These are phyloP conservation scores for Crioceris asparagi DNA, from an alignment of 2,888 invertebrate genomes.

Conservation along the genomic window DNA sequence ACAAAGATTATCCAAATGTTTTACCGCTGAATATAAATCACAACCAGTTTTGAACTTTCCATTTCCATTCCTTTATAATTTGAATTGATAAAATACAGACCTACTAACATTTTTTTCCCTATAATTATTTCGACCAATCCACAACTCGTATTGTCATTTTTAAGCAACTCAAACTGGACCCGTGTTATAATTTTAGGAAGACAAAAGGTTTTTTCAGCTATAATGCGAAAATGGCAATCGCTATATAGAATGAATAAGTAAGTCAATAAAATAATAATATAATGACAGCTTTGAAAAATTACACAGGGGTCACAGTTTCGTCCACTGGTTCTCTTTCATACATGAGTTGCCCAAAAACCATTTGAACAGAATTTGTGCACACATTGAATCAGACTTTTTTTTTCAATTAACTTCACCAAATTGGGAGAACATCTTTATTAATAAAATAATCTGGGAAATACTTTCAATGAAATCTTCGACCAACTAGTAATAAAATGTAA, in stretches of 20 bases:
- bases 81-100: conserved; percentile 13
- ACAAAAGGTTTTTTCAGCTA: conserved; percentile 12
- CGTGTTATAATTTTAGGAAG: conserved; percentile 23
- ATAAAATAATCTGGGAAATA: no score
- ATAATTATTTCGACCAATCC: conserved; percentile 19
- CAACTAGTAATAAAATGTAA: no score
- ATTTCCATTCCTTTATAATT: conserved; percentile 2
- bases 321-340: conserved; percentile 16
- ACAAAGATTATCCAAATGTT: no score
- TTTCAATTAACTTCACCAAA: no score
- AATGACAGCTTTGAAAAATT: conserved; percentile 21
- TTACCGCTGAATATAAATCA: not conserved
- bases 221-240: no score
- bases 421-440: no score
- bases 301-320: conserved; percentile 21
- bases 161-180: conserved; percentile 23
- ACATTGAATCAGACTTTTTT: no score
- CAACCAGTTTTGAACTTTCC: not conserved
- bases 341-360: conserved; percentile 17
- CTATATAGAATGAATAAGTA: no score
- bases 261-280: no score
- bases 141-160: conserved; percentile 23
- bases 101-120: conserved; percentile 14
- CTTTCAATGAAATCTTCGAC: no score
- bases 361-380: conserved; percentile 18